Evolutionary conservation across 1,140 invertebrate genomes (phyloP).

Genomic region (Euglossa dilemma): DNA sequence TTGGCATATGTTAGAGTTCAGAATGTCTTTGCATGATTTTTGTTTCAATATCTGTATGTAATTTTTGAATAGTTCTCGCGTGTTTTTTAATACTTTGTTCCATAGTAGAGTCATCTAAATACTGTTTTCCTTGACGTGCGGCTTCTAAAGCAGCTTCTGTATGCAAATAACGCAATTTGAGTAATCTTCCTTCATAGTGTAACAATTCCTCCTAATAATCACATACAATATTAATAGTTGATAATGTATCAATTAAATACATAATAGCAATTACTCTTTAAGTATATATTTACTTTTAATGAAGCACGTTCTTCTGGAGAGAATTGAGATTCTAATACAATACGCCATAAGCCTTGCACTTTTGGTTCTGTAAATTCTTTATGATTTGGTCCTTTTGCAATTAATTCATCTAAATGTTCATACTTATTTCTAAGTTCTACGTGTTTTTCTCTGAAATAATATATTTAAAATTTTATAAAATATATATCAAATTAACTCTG

Average conservation of each 20-base stretch:
- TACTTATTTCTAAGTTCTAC: conserved; percentile 90
- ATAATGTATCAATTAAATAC: conserved; percentile 4
- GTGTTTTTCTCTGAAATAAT: conserved; percentile 87
- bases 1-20: conserved; percentile 84
- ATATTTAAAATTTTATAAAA: conserved; percentile 24
- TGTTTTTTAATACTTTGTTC: conserved; percentile 92
- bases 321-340: conserved; percentile 91
- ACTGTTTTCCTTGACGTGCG: conserved; percentile 70
- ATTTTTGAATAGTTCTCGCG: conserved; percentile 91
- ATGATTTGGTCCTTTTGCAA: conserved; percentile 89
- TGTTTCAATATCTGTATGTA: conserved; percentile 91
- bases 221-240: conserved; percentile 19
- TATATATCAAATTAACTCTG: background rate
- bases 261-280: background rate
- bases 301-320: conserved; percentile 91
- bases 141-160: conserved; percentile 85
- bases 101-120: conserved; percentile 71
- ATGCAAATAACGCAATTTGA: conserved; percentile 92
- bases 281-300: conserved; percentile 85
- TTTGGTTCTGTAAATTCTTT: conserved; percentile 94
- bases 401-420: conserved; percentile 89
- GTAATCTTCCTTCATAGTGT: conserved; percentile 93
- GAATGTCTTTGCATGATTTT: conserved; percentile 89
- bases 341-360: conserved; percentile 93
- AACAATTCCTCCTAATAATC: conserved; percentile 88